phyloP scores from a whole-genome alignment of 2,888 invertebrate genomes.

The Callosobruchus maculatus region DNA sequence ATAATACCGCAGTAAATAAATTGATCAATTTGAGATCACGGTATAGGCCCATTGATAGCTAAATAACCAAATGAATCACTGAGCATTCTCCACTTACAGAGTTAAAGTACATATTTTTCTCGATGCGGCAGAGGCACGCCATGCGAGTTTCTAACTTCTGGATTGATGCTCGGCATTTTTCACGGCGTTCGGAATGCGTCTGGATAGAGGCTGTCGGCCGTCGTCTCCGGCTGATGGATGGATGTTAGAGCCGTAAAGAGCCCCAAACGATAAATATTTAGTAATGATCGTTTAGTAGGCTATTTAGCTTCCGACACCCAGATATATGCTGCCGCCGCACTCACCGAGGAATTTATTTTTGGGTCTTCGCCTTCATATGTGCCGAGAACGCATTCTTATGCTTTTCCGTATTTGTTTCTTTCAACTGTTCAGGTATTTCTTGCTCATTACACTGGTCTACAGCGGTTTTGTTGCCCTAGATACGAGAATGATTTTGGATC shows the following conservation, averaged over 20 bases:
- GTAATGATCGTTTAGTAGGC: conserved; percentile 49
- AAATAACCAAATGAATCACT: neutral
- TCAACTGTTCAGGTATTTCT: neutral
- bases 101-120: neutral
- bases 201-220: neutral
- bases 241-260: conserved; percentile 44
- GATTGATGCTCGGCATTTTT: conserved; percentile 22
- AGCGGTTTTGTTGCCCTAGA: too few species aligned
- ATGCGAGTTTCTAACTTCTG: neutral
- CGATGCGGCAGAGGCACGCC: too few species aligned
- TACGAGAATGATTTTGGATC: too few species aligned
- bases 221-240: conserved; percentile 43
- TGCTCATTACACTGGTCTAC: too few species aligned
- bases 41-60: neutral
- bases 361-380: neutral
- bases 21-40: too few species aligned
- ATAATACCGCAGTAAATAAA: too few species aligned
- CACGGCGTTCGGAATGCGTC: conserved; percentile 12
- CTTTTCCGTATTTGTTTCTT: neutral
- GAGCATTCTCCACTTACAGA: neutral
- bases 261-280: conserved; percentile 47
- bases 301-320: conserved; percentile 46
- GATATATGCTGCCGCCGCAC: neutral
- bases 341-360: neutral
- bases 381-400: neutral